These are phyloP conservation scores for Geopemphigus sp. DNA, from an alignment of 1,140 invertebrate genomes.

Conservation along the genomic window DNA sequence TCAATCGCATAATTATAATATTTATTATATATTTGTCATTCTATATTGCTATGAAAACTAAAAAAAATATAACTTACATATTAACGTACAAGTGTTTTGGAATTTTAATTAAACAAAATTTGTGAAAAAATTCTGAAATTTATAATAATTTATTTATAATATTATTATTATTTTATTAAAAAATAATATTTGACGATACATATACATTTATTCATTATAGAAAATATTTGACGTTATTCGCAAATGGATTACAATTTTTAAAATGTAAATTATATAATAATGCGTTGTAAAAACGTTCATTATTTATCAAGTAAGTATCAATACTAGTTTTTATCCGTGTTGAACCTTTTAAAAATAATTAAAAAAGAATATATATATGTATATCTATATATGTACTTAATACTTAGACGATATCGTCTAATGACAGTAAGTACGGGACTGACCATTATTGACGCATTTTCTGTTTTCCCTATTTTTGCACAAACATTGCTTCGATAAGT, in stretches of 20 bases:
- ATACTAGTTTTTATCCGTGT: neutral
- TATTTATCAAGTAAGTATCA: neutral
- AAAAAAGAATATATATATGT: neutral
- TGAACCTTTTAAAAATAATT: slow-evolving; percentile 13
- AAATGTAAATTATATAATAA: neutral
- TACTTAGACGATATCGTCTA: neutral
- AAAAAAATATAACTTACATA: neutral
- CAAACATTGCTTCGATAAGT: neutral
- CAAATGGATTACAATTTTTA: neutral
- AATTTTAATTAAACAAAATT: no score
- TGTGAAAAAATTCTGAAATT: no score
- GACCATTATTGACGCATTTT: neutral
- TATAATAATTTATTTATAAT: no score
- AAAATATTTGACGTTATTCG: neutral
- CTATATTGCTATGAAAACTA: neutral
- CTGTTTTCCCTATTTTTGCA: neutral
- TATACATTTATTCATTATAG: no score
- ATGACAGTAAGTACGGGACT: neutral
- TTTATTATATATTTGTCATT: neutral
- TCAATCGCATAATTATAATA: neutral
- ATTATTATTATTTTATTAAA: no score
- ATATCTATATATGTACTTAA: neutral
- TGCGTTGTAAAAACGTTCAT: neutral
- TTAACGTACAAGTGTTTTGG: no score
- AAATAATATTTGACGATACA: no score